Conservation (phyloP, 2,888 invertebrate species). For the Tubulanus polymorphus region DNA sequence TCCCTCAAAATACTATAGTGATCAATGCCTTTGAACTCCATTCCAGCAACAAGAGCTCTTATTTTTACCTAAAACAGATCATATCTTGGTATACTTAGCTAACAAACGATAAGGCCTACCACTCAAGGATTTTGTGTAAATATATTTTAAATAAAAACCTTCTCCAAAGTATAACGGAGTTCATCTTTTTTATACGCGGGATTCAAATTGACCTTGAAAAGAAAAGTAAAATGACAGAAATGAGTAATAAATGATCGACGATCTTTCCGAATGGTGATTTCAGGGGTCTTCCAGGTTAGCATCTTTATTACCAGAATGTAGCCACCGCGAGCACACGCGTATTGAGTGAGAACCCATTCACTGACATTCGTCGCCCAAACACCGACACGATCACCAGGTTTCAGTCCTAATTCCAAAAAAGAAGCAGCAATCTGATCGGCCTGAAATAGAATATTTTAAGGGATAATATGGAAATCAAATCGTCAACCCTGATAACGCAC, state of each 20-base stretch:
- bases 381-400: constrained; percentile 70
- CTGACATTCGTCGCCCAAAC: constrained; percentile 75
- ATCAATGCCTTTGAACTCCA: constrained; percentile 63
- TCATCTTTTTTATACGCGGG: constrained; percentile 68
- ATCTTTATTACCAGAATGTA: constrained; percentile 67
- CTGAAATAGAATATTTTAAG: no score
- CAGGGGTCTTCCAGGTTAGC: no score
- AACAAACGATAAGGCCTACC: no score
- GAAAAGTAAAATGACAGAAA: no score
- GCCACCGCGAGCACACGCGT: constrained; percentile 71
- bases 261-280: no score
- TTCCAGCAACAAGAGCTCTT: constrained; percentile 65
- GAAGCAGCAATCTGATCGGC: constrained; percentile 71
- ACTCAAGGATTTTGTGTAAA: no score
- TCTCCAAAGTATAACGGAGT: constrained; percentile 67
- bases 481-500: no score
- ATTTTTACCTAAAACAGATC: no score
- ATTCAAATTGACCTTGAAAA: constrained; percentile 68
- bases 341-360: constrained; percentile 71
- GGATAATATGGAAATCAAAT: no score
- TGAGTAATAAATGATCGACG: no score
- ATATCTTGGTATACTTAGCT: no score
- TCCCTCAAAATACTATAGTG: constrained; percentile 65
- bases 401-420: constrained; percentile 65
- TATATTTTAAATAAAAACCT: constrained; percentile 63